Base-by-base conservation (phyloP, 2,797 vertebrate genomes). In the Lutjanus argentimaculatus region DNA sequence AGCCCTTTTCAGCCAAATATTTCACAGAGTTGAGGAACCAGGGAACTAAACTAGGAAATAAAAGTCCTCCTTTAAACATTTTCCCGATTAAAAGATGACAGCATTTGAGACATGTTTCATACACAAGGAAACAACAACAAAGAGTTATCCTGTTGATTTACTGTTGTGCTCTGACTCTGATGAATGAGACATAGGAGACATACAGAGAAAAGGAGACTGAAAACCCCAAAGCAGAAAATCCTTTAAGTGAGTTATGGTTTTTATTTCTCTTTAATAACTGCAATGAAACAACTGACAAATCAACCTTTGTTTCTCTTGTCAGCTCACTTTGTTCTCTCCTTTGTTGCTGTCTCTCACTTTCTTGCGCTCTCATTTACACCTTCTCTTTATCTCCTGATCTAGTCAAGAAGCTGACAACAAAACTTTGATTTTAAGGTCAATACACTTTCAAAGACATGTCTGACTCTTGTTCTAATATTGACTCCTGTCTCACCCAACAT, bases 1-100 rank as follows among this genome's bases (percentile, higher is more conserved):
- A 55, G 62, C 11, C n/a, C 11, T 53, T 67, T 64, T 11, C 17
- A 55, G 61, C 12, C 10, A 73, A 79, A 61, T 17, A 49, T 67
- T 57, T 56, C 62, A 36, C 40, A 65, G 4, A 3, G 22, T 45
- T 16, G 3, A 13, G 40, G 45, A 61, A 25, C 22, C 22, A 66
- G 12, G 53, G 11, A 61, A 7, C 16, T 19, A 14, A 11, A 40
- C 8, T 22, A 12, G 19, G 9, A 58, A 61, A 49, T 16, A 30
- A 2, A 67, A 19, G 25, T 42, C 46, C 4, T 40, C 1, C 67
- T 40, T 45, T 52, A 48, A 78, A 55, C 8, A 19, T 16, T 42
- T 67, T 69, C 8, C 13, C 4, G n/a, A 49, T 52, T 12, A 16
- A 43, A 30, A 21, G 46, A 48, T 1, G 8, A 17, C 36, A 9